Base-by-base conservation (phyloP, 2,113 vertebrate species). In the Prietella phreatophila region DNA sequence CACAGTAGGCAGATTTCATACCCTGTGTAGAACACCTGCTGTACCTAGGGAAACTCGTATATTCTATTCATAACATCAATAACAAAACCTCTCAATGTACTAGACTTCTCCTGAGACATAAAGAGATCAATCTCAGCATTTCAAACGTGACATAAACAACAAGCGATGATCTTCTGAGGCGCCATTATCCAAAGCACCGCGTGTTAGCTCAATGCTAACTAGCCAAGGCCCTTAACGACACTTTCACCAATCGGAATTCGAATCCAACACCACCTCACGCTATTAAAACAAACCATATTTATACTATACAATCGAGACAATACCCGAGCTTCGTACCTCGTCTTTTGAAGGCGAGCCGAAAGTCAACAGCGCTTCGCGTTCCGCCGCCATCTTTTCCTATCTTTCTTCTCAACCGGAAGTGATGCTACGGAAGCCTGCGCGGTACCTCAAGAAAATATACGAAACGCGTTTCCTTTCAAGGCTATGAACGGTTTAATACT, bases 311-410 rank as follows among this genome's bases (percentile, higher is more conserved):
- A 5, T 36, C 1, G 14, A 7, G 3, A 25, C 1, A 33, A 1
- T 15, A 60, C 25, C 8, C 2, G 5, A 65, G 33, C 27, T 9
- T 30, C 20, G 3, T 90, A 93, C 92, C 91, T 88, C 88, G 22
- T 91, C 84, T 88, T 83, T 75, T 0, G 86, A 71, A 60, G 75
- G 73, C 25, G 87, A 85, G 50, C 55, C 85, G 27, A 89, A 33
- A 65, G 88, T 86, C n/a, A 67, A 65, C 60, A 58, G 63, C 22
- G 86, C 86, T 81, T 88, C 86, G 33, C 61, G 50, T 17, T 91
- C 86, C 1, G 88, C 73, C 87, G 91, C 92, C 91, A 93, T 93
- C 8, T 91, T 92, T 89, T 50, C 65, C 60, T 4, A 33, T 36
- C 22, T 36, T 53, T 9, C 65, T 71, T 42, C 81, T 69, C 56